phyloP scores from a whole-genome alignment of 2,113 vertebrate genomes.

The Macaca nemestrina region DNA sequence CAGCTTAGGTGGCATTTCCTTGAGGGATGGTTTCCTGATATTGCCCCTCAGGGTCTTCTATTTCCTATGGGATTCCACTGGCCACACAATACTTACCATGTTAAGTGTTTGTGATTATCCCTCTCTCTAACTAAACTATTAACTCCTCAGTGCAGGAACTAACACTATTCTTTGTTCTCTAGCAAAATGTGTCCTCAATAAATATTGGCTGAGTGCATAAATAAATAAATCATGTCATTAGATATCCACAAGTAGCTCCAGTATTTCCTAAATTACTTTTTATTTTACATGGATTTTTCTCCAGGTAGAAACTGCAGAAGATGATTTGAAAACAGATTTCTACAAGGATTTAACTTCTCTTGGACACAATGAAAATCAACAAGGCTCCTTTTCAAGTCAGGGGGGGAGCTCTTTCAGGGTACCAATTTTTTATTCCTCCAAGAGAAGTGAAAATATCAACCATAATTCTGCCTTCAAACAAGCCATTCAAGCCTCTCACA shows the following conservation, averaged over 20 bases:
- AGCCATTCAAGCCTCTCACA: constrained; percentile 88
- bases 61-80: neutral
- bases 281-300: constrained; percentile 44
- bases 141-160: neutral
- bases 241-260: neutral
- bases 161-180: neutral
- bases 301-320: constrained; percentile 87
- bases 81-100: neutral
- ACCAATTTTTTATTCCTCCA: constrained; percentile 73
- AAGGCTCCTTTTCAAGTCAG: fast-evolving
- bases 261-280: neutral
- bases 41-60: neutral
- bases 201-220: neutral
- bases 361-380: fast-evolving
- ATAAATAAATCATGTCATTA: neutral
- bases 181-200: neutral
- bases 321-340: constrained; percentile 83
- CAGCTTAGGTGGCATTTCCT: neutral
- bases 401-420: fast-evolving
- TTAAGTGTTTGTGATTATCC: neutral
- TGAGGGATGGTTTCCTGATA: neutral
- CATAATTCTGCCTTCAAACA: constrained; percentile 78
- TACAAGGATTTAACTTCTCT: constrained; percentile 79
- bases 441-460: fast-evolving
- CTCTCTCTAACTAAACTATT: neutral